These are phyloP conservation scores for Kryptolebias ocellatus DNA, from an alignment of 2,797 vertebrate genomes.

Conservation along the genomic window DNA sequence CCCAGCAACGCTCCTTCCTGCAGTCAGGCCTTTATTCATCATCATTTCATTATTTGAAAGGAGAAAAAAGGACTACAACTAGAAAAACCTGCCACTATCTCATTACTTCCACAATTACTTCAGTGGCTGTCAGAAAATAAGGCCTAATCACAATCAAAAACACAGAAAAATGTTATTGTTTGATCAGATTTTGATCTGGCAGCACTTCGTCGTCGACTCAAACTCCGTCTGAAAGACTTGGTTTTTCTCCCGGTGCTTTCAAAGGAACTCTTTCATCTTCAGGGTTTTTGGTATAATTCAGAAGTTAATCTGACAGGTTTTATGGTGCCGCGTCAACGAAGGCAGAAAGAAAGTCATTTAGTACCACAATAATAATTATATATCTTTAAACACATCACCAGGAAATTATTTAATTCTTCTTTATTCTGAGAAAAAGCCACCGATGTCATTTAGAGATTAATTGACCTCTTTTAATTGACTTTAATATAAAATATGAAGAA, in stretches of 20 bases:
- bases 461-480: constrained; percentile 57
- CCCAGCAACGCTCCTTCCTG: constrained; percentile 62
- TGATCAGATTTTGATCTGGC: constrained; percentile 75
- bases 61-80: constrained; percentile 30
- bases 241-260: constrained; percentile 70
- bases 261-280: constrained; percentile 78
- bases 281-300: constrained; percentile 68
- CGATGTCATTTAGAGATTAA: constrained; percentile 51
- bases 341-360: constrained; percentile 64
- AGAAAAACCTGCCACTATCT: constrained; percentile 59
- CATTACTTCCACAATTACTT: constrained; percentile 79
- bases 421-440: constrained; percentile 43
- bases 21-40: constrained; percentile 72
- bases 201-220: constrained; percentile 57
- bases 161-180: constrained; percentile 74
- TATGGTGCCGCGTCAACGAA: constrained; percentile 58
- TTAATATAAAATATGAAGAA: constrained; percentile 33
- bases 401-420: constrained; percentile 54
- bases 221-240: constrained; percentile 61
- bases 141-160: constrained; percentile 75
- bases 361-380: constrained; percentile 46
- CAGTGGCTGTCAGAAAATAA: constrained; percentile 74
- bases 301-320: constrained; percentile 64
- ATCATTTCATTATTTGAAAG: constrained; percentile 69
- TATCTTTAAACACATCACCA: constrained; percentile 33